Conservation (phyloP, 2,113 vertebrate genomes). For the Prietella phreatophila region DNA sequence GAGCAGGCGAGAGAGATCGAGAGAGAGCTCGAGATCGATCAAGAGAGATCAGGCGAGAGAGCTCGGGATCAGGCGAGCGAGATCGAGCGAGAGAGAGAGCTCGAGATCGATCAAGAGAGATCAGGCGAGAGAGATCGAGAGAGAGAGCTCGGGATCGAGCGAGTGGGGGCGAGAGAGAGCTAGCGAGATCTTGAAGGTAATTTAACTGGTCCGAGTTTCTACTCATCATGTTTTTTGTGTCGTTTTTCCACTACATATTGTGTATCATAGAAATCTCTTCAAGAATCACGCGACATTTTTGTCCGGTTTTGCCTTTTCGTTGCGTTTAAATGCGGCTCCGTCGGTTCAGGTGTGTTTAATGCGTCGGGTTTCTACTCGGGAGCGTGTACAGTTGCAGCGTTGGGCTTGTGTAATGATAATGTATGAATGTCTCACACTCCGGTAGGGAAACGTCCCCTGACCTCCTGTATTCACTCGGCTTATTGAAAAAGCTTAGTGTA, state of each 20-base stretch:
- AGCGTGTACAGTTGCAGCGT: background rate
- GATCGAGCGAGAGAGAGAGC: no score
- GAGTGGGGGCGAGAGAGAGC: no score
- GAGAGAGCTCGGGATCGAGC: no score
- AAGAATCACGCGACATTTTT: background rate
- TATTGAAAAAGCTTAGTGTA: background rate
- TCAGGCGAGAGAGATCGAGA: no score
- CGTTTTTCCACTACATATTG: background rate
- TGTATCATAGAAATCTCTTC: background rate
- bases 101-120: no score
- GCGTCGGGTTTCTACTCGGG: background rate
- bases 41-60: background rate
- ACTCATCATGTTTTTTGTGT: background rate
- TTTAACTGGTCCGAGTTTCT: constrained; percentile 10
- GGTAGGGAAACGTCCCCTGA: background rate
- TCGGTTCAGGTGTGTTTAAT: background rate
- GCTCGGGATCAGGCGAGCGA: no score
- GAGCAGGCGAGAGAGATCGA: no score
- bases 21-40: background rate
- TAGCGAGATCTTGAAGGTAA: background rate
- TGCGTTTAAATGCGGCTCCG: background rate
- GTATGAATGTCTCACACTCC: background rate
- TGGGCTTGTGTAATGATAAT: background rate
- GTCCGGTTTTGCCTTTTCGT: background rate
- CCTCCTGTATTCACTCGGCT: background rate